Conservation (phyloP, 2,888 invertebrate genomes). For the Lordiphosa fenestrarum region DNA sequence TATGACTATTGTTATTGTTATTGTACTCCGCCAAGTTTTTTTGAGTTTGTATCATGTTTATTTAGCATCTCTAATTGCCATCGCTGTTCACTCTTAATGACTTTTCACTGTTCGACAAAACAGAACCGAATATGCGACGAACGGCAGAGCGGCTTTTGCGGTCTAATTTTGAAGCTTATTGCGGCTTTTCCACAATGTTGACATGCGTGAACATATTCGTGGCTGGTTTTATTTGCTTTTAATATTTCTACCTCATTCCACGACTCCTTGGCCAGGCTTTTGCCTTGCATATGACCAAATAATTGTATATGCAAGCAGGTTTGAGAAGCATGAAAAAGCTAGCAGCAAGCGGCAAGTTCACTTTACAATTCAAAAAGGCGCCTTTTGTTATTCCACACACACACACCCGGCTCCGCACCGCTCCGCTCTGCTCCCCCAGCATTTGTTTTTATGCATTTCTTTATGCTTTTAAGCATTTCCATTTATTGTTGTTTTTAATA, state of each 20-base stretch:
- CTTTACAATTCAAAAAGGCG: conserved; percentile 67
- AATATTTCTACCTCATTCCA: conserved; percentile 35
- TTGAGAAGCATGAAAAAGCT: conserved; percentile 45
- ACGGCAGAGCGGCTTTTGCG: conserved; percentile 15
- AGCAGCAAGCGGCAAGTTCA: conserved; percentile 60
- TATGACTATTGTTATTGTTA: conserved; percentile 40
- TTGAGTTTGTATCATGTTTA: conserved; percentile 14
- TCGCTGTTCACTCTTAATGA: no score
- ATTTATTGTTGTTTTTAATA: conserved; percentile 74
- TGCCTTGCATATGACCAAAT: conserved; percentile 37
- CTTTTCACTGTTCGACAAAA: conserved; percentile 11
- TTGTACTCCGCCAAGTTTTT: background rate
- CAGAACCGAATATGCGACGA: conserved; percentile 9
- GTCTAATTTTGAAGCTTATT: conserved; percentile 41
- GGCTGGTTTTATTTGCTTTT: conserved; percentile 50
- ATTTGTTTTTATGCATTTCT: conserved; percentile 82
- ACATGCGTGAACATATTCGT: conserved; percentile 50
- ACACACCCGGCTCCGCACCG: conserved; percentile 4
- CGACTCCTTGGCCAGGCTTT: conserved; percentile 29
- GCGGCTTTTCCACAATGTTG: conserved; percentile 27
- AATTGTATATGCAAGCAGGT: conserved; percentile 71
- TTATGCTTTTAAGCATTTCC: conserved; percentile 67
- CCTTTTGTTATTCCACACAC: conserved; percentile 54
- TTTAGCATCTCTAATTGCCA: conserved; percentile 6
- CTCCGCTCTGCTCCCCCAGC: conserved; percentile 11